These are phyloP conservation scores for Calliopsis andreniformis DNA, from an alignment of 1,140 invertebrate species.

Conservation along the genomic window DNA sequence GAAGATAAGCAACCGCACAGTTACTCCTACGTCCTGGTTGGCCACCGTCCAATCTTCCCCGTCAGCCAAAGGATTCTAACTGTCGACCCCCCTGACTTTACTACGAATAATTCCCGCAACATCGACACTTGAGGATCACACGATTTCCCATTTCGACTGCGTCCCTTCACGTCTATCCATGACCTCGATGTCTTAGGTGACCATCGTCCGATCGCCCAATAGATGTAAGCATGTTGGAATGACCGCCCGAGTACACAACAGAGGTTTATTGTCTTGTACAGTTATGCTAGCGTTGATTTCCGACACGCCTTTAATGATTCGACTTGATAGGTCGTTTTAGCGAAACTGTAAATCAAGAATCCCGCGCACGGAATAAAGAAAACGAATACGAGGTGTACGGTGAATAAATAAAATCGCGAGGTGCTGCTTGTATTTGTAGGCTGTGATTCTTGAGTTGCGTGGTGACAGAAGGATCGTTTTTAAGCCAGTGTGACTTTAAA, in stretches of 20 bases:
- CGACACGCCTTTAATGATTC: conserved; percentile 36
- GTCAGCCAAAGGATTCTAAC: conserved; percentile 44
- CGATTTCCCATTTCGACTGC: not conserved
- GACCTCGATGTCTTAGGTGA: conserved; percentile 26
- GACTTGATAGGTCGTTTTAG: not conserved
- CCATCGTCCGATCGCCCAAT: not conserved
- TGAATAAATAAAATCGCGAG: conserved; percentile 9
- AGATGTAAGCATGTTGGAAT: not conserved
- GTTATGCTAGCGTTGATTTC: conserved; percentile 40
- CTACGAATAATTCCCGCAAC: conserved; percentile 11
- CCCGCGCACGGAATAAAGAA: conserved; percentile 20
- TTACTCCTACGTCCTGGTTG: conserved; percentile 46
- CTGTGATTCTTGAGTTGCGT: too few relatives aligned
- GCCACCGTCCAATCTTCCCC: conserved; percentile 41
- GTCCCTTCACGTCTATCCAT: not conserved
- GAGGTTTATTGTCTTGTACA: conserved; percentile 22
- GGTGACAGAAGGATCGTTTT: too few relatives aligned
- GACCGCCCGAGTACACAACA: conserved; percentile 3
- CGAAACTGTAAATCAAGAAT: conserved; percentile 16
- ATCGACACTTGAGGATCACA: conserved; percentile 36
- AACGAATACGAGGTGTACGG: not conserved
- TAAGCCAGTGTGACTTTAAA: too few relatives aligned
- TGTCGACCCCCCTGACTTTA: conserved; percentile 37
- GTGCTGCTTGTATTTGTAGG: too few relatives aligned
- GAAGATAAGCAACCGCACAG: conserved; percentile 30